Conservation (phyloP, 2,797 vertebrate species). For the Siniperca obscura region DNA sequence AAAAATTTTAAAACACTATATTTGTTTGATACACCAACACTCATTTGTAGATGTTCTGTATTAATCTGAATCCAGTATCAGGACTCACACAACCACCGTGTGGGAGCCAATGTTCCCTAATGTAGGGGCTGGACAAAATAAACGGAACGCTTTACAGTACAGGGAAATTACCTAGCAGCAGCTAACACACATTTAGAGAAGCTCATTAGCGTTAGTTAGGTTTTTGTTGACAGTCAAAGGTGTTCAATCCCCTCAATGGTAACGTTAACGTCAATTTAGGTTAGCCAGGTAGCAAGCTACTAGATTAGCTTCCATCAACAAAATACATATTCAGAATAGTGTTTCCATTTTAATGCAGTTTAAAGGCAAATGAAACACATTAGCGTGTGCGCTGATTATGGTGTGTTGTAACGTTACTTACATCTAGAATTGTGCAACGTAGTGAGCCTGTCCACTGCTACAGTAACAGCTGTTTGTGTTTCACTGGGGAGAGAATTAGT, state of each 20-base stretch:
- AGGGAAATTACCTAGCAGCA: not conserved
- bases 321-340: not conserved
- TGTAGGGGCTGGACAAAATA: not conserved
- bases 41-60: not conserved
- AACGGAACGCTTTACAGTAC: not conserved
- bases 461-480: not conserved
- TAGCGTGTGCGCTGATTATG: accelerated
- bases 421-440: not conserved
- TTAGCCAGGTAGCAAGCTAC: constrained; percentile 21
- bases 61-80: not conserved
- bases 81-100: not conserved
- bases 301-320: not conserved
- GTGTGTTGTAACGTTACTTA: constrained; percentile 1
- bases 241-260: not conserved
- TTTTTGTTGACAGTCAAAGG: not conserved
- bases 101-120: not conserved
- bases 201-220: accelerated
- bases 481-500: not conserved
- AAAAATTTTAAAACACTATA: not conserved
- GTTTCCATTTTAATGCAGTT: not conserved
- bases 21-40: not conserved
- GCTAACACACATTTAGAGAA: too few species aligned
- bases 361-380: not conserved
- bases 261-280: not conserved
- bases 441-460: not conserved